Conservation (phyloP, 2,888 invertebrate genomes). For the Tholera decimalis region DNA sequence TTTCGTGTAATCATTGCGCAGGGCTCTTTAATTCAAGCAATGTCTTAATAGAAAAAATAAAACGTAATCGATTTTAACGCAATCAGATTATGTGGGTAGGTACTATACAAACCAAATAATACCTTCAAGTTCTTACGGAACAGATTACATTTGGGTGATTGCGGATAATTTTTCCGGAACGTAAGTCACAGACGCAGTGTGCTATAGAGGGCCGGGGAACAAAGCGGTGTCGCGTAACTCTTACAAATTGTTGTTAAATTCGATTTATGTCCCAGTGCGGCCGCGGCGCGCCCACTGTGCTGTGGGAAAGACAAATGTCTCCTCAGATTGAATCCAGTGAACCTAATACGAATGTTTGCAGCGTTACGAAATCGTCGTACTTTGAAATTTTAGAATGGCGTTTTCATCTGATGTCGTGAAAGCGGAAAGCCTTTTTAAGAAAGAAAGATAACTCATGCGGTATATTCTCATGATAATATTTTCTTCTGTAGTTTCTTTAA, state of each 20-base stretch:
- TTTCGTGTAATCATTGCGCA: constrained; percentile 14
- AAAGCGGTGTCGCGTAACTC: constrained; percentile 60
- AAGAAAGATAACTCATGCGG: neutral
- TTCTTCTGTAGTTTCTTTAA: neutral
- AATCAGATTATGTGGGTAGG: constrained; percentile 27
- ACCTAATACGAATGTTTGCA: constrained; percentile 54
- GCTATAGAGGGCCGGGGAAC: constrained; percentile 54
- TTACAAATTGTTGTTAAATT: constrained; percentile 72
- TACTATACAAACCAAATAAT: constrained; percentile 42
- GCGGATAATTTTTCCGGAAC: constrained; percentile 56
- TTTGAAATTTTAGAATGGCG: constrained; percentile 60
- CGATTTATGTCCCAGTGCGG: constrained; percentile 68
- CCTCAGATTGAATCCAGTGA: constrained; percentile 55
- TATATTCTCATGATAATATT: neutral
- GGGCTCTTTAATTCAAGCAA: constrained; percentile 9
- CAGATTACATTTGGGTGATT: constrained; percentile 43
- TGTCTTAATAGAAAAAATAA: constrained; percentile 6
- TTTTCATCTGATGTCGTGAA: constrained; percentile 35
- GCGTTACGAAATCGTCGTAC: constrained; percentile 50
- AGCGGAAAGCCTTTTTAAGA: constrained; percentile 26
- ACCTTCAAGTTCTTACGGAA: constrained; percentile 30
- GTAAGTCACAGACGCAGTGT: constrained; percentile 60
- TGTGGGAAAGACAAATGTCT: constrained; percentile 63
- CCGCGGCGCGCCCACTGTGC: constrained; percentile 61
- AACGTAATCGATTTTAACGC: constrained; percentile 25